phyloP scores from a whole-genome alignment of 2,888 invertebrate genomes.

The Drosophila maculinotata region DNA sequence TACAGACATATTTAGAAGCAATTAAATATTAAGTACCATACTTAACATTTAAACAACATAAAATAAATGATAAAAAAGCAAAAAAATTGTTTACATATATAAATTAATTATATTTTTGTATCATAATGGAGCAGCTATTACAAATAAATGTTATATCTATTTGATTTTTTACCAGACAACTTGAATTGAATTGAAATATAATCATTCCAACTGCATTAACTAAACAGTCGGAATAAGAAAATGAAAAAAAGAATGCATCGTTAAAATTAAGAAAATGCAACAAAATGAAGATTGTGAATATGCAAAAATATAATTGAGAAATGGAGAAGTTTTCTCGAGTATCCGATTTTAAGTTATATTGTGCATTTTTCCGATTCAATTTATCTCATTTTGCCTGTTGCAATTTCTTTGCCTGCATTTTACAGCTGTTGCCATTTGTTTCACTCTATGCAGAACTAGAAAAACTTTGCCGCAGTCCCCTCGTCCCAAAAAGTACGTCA shows the following conservation, averaged over 20 bases:
- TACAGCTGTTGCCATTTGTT: conserved; percentile 46
- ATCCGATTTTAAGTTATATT: conserved; percentile 1
- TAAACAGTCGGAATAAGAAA: no score
- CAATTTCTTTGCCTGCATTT: conserved; percentile 14
- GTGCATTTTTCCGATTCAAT: conserved; percentile 11
- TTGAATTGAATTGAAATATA: no score
- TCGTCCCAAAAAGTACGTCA: conserved; percentile 6
- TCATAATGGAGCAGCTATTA: no score
- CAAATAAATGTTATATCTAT: no score
- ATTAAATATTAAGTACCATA: not conserved
- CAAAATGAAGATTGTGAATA: not conserved
- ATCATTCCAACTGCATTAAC: no score
- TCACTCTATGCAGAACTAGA: conserved; percentile 30
- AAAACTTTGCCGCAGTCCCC: conserved; percentile 21
- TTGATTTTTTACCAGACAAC: no score
- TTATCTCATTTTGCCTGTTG: conserved; percentile 11
- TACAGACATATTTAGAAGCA: not conserved
- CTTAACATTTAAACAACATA: not conserved
- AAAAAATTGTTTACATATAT: no score
- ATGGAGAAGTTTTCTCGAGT: not conserved
- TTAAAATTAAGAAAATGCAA: not conserved
- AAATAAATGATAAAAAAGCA: not conserved
- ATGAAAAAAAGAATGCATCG: not conserved
- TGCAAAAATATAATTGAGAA: not conserved
- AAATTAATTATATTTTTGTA: no score